These are phyloP conservation scores for Gastrophysa polygoni DNA, from an alignment of 2,888 invertebrate genomes.

Conservation along the genomic window DNA sequence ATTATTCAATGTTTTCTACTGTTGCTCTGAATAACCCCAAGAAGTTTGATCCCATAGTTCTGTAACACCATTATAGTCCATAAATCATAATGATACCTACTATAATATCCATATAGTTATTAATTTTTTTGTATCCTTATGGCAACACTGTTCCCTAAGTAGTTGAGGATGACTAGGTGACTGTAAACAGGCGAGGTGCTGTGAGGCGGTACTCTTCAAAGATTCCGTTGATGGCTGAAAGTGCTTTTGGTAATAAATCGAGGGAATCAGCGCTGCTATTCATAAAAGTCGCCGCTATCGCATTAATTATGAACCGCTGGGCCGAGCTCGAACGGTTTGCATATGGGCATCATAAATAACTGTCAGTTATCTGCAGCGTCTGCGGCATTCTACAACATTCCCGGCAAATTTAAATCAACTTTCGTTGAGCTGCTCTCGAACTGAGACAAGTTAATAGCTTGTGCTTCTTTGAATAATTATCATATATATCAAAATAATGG, in stretches of 20 bases:
- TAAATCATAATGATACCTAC: too few relatives aligned
- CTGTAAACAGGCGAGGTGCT: slow-evolving; percentile 48
- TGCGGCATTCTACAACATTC: slow-evolving; percentile 53
- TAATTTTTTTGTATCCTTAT: too few relatives aligned
- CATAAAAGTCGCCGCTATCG: slow-evolving; percentile 59
- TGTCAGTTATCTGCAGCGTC: slow-evolving; percentile 52
- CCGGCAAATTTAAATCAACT: slow-evolving; percentile 51
- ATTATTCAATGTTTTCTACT: too few relatives aligned
- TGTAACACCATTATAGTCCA: too few relatives aligned
- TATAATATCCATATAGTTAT: too few relatives aligned
- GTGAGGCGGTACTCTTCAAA: slow-evolving; percentile 51
- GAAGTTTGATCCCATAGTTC: too few relatives aligned
- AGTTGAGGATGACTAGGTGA: slow-evolving; percentile 49
- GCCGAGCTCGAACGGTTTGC: slow-evolving; percentile 52
- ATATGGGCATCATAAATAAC: slow-evolving; percentile 57
- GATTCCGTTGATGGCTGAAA: slow-evolving; percentile 51
- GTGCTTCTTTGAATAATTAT: slow-evolving; percentile 30
- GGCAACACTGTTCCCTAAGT: slow-evolving; percentile 26
- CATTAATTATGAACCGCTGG: slow-evolving; percentile 57
- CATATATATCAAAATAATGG: slow-evolving; percentile 25
- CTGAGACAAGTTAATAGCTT: slow-evolving; percentile 49
- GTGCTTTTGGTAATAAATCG: slow-evolving; percentile 58
- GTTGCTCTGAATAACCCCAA: too few relatives aligned
- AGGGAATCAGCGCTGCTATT: slow-evolving; percentile 57
- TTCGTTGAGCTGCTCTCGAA: slow-evolving; percentile 37